Evolutionary conservation across 2,888 invertebrate genomes (phyloP), one percentile per base, ranked within the genome.

Genomic region (Patella pellucida): DNA sequence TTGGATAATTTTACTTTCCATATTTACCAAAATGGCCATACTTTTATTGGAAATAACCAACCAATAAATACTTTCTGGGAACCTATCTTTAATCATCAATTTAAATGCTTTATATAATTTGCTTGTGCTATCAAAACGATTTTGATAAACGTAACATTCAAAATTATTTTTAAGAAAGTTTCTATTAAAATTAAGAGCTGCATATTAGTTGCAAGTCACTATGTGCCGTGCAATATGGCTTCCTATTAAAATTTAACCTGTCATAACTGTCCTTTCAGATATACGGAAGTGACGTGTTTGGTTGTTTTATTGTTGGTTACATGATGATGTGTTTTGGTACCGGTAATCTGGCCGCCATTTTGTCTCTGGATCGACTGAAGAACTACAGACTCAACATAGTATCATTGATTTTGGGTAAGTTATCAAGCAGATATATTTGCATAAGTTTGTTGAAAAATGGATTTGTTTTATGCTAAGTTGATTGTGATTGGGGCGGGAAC

Each of bases 261-360:
- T 11, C 16, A 19, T n/a, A 56, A 12, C 16, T 50, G 3, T 15
- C 3, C 11, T 76, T 31, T 7, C 77, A 81, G 81, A 50, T 70
- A 15, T 78, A 77, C 52, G 81, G 81, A 2, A 81, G 77, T 19
- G 79, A 81, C 69, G 76, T 75, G n/a, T 73, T 79, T 19, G 81
- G 81, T 16, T 81, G 81, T 51, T 81, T 74, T 51, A 87, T 85
- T 81, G 85, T 87, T 9, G 87, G 87, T 7, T 86, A 85, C 77
- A 84, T 86, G 84, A 87, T 87, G 87, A 85, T 87, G 80, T 84
- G 84, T 62, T 87, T 86, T 62, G 87, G 86, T 3, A 86, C 86
- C 0, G 83, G 84, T 51, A 86, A 87, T 69, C 78, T 86, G 16
- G 81, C 84, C 2, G 82, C 83, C n/a, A 80, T 86, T 1, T 80